These are phyloP conservation scores for Ornithorhynchus anatinus DNA, from an alignment of 2,113 vertebrate species.

Conservation along the genomic window DNA sequence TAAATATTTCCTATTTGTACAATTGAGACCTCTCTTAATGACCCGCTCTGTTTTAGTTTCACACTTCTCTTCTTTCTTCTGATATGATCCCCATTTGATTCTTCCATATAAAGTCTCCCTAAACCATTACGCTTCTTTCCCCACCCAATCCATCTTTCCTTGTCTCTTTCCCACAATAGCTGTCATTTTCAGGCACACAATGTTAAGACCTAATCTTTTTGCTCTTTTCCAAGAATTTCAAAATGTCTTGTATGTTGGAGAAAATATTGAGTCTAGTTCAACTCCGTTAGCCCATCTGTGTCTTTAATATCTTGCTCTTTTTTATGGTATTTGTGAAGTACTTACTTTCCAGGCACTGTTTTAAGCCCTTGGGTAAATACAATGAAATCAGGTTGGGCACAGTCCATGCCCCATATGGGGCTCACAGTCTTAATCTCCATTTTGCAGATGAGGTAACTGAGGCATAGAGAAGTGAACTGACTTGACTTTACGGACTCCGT, in stretches of 20 bases:
- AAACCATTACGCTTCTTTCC: not conserved
- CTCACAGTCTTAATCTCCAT: too few species aligned
- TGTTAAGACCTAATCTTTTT: not conserved
- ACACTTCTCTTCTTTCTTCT: not conserved
- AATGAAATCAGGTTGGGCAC: too few species aligned
- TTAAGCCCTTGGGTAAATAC: too few species aligned
- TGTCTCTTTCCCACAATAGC: not conserved
- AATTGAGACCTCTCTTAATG: not conserved
- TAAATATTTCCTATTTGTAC: constrained; percentile 37
- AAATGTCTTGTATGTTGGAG: not conserved
- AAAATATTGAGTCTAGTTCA: not conserved
- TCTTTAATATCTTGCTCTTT: too few species aligned
- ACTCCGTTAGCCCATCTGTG: not conserved
- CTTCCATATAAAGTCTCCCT: not conserved
- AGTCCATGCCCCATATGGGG: too few species aligned
- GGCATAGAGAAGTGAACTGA: too few species aligned
- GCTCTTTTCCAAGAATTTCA: not conserved
- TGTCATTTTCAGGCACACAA: constrained; percentile 4
- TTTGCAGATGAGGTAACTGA: too few species aligned
- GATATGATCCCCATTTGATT: constrained; percentile 25
- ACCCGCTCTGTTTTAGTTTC: not conserved
- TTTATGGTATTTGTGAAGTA: too few species aligned
- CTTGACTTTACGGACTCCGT: too few species aligned
- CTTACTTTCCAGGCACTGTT: too few species aligned
- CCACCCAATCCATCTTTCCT: constrained; percentile 4